A percentile compares a stretch with the other conserved stretches of the same genome.
phyloP scores from a whole-genome alignment of 2,113 vertebrate species.

The Colaptes auratus region DNA sequence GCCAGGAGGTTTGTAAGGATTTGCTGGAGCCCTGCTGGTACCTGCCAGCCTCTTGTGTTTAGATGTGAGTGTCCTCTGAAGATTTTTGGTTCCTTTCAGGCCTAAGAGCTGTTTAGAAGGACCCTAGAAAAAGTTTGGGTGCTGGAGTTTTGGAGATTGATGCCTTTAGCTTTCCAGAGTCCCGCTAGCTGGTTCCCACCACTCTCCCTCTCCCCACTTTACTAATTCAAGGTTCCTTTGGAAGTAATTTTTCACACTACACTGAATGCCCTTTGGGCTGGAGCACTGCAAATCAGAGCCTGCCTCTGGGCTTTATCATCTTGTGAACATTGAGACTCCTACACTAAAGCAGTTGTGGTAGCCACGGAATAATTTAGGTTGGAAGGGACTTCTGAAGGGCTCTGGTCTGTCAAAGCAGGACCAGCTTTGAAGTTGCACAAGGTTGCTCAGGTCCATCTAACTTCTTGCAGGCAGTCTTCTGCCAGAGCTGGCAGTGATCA shows the following conservation, averaged over 20 bases:
- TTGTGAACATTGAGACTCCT: background rate
- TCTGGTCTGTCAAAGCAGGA: background rate
- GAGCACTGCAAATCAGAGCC: background rate
- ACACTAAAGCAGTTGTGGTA: background rate
- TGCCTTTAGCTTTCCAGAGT: background rate
- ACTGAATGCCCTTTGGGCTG: background rate
- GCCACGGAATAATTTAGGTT: background rate
- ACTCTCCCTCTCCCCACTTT: background rate
- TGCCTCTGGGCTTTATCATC: background rate
- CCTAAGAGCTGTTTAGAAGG: fast-evolving
- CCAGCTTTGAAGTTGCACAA: background rate
- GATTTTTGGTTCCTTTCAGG: background rate
- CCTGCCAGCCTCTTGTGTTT: background rate
- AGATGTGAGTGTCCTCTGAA: background rate
- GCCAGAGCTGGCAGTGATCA: background rate
- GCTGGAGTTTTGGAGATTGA: background rate
- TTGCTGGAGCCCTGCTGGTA: background rate
- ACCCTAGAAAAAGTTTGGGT: background rate
- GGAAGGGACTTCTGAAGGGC: background rate
- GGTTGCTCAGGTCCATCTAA: background rate
- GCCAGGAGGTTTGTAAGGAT: background rate
- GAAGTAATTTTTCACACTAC: fast-evolving
- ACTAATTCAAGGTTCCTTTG: background rate
- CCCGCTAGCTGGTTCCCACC: fast-evolving
- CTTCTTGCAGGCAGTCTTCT: background rate